Conservation (phyloP, 1,140 invertebrate genomes). For the Acromyrmex charruanus region DNA sequence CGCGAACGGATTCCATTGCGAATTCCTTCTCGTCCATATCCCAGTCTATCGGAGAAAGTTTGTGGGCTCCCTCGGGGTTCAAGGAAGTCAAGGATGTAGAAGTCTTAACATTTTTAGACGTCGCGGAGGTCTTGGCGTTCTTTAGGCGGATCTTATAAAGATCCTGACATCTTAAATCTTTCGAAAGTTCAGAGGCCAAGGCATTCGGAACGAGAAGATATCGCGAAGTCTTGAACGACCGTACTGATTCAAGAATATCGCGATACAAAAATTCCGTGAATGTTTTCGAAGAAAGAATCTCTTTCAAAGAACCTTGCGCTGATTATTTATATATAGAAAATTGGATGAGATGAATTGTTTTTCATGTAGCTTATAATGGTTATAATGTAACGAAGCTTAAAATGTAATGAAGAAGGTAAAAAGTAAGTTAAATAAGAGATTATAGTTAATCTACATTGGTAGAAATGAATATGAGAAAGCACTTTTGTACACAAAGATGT, state of each 20-base stretch:
- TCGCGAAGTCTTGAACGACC: neutral
- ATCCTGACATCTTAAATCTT: slow-evolving; percentile 30
- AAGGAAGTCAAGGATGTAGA: slow-evolving; percentile 16
- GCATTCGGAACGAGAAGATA: neutral
- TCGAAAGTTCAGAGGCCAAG: neutral
- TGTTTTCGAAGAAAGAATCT: neutral
- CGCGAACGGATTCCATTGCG: slow-evolving; percentile 43
- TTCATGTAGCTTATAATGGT: too few species aligned
- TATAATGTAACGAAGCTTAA: too few species aligned
- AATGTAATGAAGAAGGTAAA: too few species aligned
- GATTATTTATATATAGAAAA: neutral
- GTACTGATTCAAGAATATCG: neutral
- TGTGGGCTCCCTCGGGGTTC: neutral
- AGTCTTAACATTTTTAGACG: neutral
- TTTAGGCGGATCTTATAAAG: neutral
- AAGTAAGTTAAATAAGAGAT: too few species aligned
- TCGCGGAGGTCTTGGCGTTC: neutral
- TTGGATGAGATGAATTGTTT: neutral
- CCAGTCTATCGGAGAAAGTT: slow-evolving; percentile 30
- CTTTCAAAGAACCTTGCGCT: neutral
- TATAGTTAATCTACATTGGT: too few species aligned
- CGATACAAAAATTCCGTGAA: neutral
- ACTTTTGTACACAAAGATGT: too few species aligned
- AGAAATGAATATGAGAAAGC: too few species aligned
- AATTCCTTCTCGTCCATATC: slow-evolving; percentile 20